Percentiles rank a stretch among this genome's conserved stretches.
Conservation (phyloP, 1,140 invertebrate genomes). For the Archegozetes longisetosus region DNA sequence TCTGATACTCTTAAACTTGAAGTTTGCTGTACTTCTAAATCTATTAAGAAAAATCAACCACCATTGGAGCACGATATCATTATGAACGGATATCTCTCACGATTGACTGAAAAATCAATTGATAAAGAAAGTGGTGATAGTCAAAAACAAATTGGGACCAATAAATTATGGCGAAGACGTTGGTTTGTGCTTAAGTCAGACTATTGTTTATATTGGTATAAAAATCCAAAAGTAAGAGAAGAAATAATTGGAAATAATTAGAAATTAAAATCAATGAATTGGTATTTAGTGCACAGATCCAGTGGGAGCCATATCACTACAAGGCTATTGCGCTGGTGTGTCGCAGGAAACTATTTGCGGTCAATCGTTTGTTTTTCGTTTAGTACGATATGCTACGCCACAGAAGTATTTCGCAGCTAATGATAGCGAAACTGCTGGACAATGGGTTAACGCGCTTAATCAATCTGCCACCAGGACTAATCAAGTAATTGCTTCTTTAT, state of each 20-base stretch:
- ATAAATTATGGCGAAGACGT: conserved; percentile 52
- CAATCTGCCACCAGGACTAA: conserved; percentile 29
- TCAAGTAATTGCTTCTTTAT: conserved; percentile 26
- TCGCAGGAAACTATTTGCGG: conserved; percentile 36
- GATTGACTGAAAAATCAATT: conserved; percentile 6
- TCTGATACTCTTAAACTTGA: conserved; percentile 5
- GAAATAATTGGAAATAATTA: neutral
- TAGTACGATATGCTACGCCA: conserved; percentile 51
- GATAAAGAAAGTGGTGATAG: neutral
- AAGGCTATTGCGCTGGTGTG: conserved; percentile 55
- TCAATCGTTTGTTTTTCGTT: conserved; percentile 42
- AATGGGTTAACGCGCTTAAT: conserved; percentile 41
- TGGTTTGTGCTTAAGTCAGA: conserved; percentile 82
- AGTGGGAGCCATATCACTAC: conserved; percentile 67
- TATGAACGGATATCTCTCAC: conserved; percentile 26
- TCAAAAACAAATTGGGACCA: neutral
- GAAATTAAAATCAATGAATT: too few relatives aligned
- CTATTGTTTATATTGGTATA: conserved; percentile 89
- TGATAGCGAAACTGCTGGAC: conserved; percentile 44
- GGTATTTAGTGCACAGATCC: conserved; percentile 44
- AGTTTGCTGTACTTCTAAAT: neutral
- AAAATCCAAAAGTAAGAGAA: conserved; percentile 46
- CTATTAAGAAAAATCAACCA: neutral
- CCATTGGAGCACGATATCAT: conserved; percentile 14
- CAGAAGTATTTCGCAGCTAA: conserved; percentile 64